A percentile compares a stretch with the other conserved stretches of the same genome.
Evolutionary conservation across 2,888 invertebrate genomes (phyloP).

Genomic region (Harpagoxenus sublaevis): DNA sequence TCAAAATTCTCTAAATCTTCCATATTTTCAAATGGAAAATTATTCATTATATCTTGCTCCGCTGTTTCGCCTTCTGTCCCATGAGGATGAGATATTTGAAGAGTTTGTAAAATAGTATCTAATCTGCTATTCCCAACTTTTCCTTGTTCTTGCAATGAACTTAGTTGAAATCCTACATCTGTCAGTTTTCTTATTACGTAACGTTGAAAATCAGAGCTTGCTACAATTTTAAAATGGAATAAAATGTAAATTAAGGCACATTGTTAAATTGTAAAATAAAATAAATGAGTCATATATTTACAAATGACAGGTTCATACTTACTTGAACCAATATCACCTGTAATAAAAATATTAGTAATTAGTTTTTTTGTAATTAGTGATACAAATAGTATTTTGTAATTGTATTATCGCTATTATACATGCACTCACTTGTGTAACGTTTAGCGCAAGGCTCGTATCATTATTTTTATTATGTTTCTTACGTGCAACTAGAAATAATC

Average conservation of each 20-base stretch:
- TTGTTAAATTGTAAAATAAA: background rate
- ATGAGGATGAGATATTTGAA: background rate
- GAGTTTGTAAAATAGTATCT: background rate
- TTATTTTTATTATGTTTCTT: no score
- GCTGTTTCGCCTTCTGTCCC: background rate
- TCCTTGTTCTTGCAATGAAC: conserved; percentile 11
- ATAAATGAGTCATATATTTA: background rate
- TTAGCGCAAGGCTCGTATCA: no score
- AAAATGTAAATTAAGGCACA: background rate
- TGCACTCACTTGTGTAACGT: no score
- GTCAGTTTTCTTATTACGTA: background rate
- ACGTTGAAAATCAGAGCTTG: conserved; percentile 9
- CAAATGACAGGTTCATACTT: background rate
- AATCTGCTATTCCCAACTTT: background rate
- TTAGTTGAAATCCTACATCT: conserved; percentile 1
- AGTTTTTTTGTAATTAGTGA: no score
- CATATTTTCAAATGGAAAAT: background rate
- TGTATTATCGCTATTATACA: no score
- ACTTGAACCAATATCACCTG: background rate
- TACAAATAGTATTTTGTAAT: no score
- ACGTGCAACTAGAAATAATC: no score
- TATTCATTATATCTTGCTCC: background rate
- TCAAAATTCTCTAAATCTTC: background rate
- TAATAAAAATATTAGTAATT: no score
- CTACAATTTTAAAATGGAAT: background rate